Evolutionary conservation across 1,140 invertebrate species (phyloP).

Genomic region (Magallana gigas): DNA sequence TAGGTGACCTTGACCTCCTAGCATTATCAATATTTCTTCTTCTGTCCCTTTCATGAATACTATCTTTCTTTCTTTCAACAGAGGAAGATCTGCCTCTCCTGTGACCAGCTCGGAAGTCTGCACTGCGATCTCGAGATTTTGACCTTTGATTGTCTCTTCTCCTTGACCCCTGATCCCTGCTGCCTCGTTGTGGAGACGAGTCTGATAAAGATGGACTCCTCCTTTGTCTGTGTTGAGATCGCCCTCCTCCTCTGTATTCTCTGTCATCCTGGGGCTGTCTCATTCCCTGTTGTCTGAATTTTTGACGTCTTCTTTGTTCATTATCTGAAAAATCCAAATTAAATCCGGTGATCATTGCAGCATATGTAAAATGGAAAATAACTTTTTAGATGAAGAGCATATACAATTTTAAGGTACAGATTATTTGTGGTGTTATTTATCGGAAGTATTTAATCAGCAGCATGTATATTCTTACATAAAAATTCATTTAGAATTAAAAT

Average conservation of each 20-base stretch:
- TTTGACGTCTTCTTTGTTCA: constrained; percentile 6
- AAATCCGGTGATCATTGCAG: background rate
- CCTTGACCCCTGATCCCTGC: constrained; percentile 2
- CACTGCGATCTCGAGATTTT: background rate
- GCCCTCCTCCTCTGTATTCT: constrained; percentile 29
- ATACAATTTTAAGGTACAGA: background rate
- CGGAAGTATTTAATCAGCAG: too few relatives aligned
- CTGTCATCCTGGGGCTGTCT: constrained; percentile 26
- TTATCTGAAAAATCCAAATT: constrained; percentile 25
- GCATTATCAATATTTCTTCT: background rate
- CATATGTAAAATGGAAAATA: background rate
- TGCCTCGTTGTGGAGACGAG: background rate
- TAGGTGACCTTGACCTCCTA: constrained; percentile 21
- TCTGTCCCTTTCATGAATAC: background rate
- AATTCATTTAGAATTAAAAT: background rate
- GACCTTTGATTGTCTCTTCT: background rate
- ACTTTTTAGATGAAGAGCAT: too few relatives aligned
- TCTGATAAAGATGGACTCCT: background rate
- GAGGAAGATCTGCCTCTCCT: constrained; percentile 5
- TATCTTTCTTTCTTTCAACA: background rate
- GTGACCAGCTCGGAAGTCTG: background rate
- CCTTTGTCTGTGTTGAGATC: constrained; percentile 1
- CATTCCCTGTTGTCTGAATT: constrained; percentile 2
- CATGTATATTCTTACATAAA: background rate
- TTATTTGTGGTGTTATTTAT: background rate